Percentiles rank a stretch among this genome's conserved stretches.
These are phyloP conservation scores for Papilio gigon DNA, from an alignment of 2,888 invertebrate genomes.

Conservation along the genomic window DNA sequence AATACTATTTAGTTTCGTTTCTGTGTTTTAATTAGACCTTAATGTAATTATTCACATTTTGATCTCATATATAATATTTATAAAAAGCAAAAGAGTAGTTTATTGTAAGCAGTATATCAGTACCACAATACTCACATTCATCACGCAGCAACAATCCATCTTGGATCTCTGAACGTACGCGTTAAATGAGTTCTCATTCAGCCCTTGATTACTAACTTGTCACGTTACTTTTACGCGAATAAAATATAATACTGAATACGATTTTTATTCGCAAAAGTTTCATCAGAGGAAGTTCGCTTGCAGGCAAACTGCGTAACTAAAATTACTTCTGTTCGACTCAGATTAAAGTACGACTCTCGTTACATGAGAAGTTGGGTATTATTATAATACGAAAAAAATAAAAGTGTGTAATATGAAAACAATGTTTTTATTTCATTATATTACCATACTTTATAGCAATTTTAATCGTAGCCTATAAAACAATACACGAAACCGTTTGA, in stretches of 20 bases:
- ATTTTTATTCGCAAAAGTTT: conserved; percentile 14
- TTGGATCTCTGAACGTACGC: conserved; percentile 7
- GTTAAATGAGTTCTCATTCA: conserved; percentile 19
- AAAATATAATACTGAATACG: conserved; percentile 16
- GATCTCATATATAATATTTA: too few species aligned
- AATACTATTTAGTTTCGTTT: too few species aligned
- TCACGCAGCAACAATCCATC: conserved; percentile 23
- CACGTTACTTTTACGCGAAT: conserved; percentile 10
- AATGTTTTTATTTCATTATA: too few species aligned
- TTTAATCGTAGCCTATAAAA: too few species aligned
- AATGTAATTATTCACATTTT: too few species aligned
- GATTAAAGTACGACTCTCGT: neutral
- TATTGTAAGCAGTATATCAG: conserved; percentile 35
- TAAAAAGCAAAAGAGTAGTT: too few species aligned
- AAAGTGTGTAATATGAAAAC: too few species aligned
- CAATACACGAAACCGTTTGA: too few species aligned
- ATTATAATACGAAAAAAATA: too few species aligned
- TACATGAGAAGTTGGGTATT: neutral
- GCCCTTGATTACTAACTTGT: conserved; percentile 20
- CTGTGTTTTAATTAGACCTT: too few species aligned
- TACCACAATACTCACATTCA: conserved; percentile 23
- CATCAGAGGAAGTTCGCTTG: conserved; percentile 9
- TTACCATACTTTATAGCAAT: too few species aligned
- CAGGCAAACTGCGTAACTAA: conserved; percentile 13
- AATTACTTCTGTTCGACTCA: conserved; percentile 9